Evolutionary conservation across 2,113 vertebrate genomes (phyloP).

Genomic region (Calypte anna): DNA sequence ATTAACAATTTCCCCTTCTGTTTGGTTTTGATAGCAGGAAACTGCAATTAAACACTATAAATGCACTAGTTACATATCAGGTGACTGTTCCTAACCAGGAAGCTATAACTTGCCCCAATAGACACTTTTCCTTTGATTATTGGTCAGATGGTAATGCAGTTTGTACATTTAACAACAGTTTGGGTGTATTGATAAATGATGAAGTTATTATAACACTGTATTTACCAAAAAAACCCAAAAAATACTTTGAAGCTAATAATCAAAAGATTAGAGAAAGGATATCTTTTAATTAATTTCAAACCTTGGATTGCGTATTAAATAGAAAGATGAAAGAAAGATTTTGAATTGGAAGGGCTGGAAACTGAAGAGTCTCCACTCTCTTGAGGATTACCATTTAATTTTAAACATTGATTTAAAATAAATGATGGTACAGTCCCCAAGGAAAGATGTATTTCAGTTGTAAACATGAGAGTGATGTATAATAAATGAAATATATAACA

Average conservation of each 20-base stretch:
- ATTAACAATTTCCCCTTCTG: neutral
- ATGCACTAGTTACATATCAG: neutral
- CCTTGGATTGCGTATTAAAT: constrained; percentile 75
- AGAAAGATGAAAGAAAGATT: constrained; percentile 81
- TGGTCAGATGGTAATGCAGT: constrained; percentile 18
- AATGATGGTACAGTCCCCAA: constrained; percentile 75
- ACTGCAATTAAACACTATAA: neutral
- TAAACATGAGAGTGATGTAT: constrained; percentile 70
- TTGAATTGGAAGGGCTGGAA: constrained; percentile 72
- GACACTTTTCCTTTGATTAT: neutral
- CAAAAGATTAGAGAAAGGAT: constrained; percentile 83
- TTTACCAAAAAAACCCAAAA: neutral
- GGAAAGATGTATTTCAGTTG: constrained; percentile 70
- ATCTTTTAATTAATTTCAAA: constrained; percentile 86
- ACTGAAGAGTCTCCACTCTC: constrained; percentile 61
- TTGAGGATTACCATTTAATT: constrained; percentile 80
- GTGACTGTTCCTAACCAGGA: neutral
- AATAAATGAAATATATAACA: constrained; percentile 72
- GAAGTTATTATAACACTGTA: constrained; percentile 72
- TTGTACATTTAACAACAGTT: constrained; percentile 56
- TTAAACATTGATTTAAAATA: constrained; percentile 83
- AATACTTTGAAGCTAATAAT: constrained; percentile 82
- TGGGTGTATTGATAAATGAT: constrained; percentile 69
- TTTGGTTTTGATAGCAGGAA: neutral
- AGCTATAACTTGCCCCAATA: neutral